Evolutionary conservation across 2,797 vertebrate genomes (phyloP).

Genomic region (Phoeniculus purpureus): DNA sequence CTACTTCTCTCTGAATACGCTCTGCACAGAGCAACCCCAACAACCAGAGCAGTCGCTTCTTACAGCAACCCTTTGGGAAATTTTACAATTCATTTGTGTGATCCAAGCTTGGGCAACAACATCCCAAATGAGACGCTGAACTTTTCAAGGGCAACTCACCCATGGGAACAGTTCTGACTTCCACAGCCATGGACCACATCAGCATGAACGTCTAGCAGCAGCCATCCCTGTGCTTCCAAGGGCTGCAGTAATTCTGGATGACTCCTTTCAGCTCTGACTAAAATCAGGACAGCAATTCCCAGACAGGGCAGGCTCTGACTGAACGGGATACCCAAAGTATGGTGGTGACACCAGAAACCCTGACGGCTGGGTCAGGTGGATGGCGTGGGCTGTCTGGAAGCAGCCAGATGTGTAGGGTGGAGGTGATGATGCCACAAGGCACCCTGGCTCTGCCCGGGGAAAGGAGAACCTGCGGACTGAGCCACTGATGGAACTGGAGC

Average conservation of each 20-base stretch:
- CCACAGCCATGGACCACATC: neutral
- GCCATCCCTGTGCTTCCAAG: neutral
- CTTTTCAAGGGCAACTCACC: conserved; percentile 50
- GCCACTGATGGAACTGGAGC: conserved; percentile 88
- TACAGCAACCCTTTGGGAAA: neutral
- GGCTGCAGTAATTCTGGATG: neutral
- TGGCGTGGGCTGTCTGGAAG: conserved; percentile 75
- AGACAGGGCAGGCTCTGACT: conserved; percentile 83
- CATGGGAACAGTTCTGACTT: neutral
- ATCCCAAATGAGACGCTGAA: neutral
- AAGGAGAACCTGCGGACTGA: conserved; percentile 89
- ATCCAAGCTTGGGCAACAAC: neutral
- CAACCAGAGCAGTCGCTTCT: neutral
- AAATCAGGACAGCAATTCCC: conserved; percentile 91
- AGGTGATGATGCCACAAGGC: conserved; percentile 77
- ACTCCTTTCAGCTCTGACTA: conserved; percentile 84
- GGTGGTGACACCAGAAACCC: conserved; percentile 90
- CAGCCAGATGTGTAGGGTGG: conserved; percentile 83
- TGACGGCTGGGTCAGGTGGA: conserved; percentile 76
- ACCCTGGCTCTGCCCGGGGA: conserved; percentile 78
- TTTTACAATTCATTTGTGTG: neutral
- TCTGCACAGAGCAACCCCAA: neutral
- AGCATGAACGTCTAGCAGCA: neutral
- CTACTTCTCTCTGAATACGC: neutral
- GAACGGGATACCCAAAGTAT: conserved; percentile 89